Percentiles rank a stretch among this genome's conserved stretches.
Conservation (phyloP, 2,888 invertebrate species). For the Paralinhomoeus sp. region DNA sequence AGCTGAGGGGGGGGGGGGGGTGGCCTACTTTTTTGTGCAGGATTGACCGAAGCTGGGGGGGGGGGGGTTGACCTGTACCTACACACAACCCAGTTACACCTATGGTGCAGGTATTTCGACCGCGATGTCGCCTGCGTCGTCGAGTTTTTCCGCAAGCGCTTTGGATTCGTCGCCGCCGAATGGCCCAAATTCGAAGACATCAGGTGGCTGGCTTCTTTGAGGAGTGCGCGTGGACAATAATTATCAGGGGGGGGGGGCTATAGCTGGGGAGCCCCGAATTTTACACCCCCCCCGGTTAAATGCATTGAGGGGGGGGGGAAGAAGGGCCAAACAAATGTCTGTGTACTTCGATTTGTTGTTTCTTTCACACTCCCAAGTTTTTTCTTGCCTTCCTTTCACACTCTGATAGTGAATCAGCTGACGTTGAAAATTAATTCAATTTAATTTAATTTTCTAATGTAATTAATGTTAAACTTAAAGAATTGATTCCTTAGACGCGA, state of each 20-base stretch:
- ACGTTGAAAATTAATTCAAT: not conserved
- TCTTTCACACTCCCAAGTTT: not conserved
- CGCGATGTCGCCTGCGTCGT: constrained; percentile 77
- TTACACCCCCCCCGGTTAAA: no score
- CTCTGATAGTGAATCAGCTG: not conserved
- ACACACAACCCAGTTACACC: no score
- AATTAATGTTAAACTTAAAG: no score
- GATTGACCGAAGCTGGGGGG: no score
- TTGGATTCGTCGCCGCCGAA: constrained; percentile 55
- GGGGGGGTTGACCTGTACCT: no score
- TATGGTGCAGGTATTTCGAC: constrained; percentile 72
- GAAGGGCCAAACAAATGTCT: no score
- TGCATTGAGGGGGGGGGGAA: no score
- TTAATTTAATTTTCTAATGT: not conserved
- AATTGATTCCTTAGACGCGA: constrained; percentile 37
- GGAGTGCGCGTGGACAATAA: no score
- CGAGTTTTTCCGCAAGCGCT: constrained; percentile 68
- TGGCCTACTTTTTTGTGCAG: no score
- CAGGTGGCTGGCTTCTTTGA: constrained; percentile 13
- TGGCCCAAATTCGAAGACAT: constrained; percentile 30
- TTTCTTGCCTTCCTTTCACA: constrained; percentile 1
- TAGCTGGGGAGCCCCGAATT: no score
- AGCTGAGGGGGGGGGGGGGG: no score
- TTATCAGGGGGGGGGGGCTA: no score
- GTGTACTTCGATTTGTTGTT: not conserved